Base-by-base conservation (phyloP, 92 coral and sea anemone genomes). In the Actinernus sp. region DNA sequence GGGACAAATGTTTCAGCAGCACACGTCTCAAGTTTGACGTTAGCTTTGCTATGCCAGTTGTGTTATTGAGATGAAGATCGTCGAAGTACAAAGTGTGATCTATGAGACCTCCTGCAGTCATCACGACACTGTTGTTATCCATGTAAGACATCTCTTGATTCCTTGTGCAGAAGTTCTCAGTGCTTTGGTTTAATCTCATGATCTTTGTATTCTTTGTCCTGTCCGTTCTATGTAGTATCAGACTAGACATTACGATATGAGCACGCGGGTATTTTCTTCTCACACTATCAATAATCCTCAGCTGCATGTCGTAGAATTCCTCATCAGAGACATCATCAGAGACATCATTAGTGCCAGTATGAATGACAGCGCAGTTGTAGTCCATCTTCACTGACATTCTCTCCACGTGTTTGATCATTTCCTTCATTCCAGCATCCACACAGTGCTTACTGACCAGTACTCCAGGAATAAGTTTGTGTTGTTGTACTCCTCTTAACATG, bases 341-440 rank as follows among this genome's bases (percentile, higher is more conserved):
- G 10, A 45, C 52, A 45, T 45, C 52, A 18, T 45, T 45, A 4
- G 22, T 45, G 6, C 52, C 52, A 23, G 18, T 9, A 23, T 45
- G 52, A 45, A 45, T 45, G 18, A 45, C 52, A 8, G 19, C 22
- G 21, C 8, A 45, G 11, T 17, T 5, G 52, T 45, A 45, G 5
- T 45, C 11, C 8, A 6, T 6, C 21, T 45, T 45, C 6, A 18
- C 52, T 5, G 17, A 4, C 21, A 45, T 45, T 18, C 52, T 45
- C 21, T 45, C 18, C 10, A 45, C 52, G 21, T 45, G 52, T 17
- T 45, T 45, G 17, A 18, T 45, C 22, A 45, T 8, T 23, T 45
- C 52, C 11, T 45, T 45, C 52, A 45, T 45, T 45, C 52, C 52
- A 17, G 18, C 52, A 23, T 45, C 52, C 22, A 45, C 52, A 23